Evolutionary conservation across 2,888 invertebrate species (phyloP), one percentile per base, ranked within the genome.

Genomic region (Drosophila paranaensis): DNA sequence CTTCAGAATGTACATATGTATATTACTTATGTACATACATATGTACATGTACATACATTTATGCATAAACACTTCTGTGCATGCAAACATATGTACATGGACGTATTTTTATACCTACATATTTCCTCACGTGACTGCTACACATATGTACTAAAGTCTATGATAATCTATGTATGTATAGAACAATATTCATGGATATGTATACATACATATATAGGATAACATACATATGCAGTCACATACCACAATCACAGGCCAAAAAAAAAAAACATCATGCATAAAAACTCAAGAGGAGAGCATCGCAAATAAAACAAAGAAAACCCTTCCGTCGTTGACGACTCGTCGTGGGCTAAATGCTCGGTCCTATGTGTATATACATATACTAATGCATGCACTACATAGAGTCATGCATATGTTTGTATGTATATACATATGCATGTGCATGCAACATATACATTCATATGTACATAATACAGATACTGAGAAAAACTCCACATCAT

Each of bases 291-390:
- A 71, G 77, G 77, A 73, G 81, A 74, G 71, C 67, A 74, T 81
- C 63, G 62, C 79, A 77, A 77, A 77, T 79, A 77, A 77, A 75
- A 79, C 76, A 77, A 77, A 77, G 79, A 71, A 75, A 70, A 69
- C 64, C 79, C 76, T 70, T 69, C 61, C 79, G 55, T 74, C 66
- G 78, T 74, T 78, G 69, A 69, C 78, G 76, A 69, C 70, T 70
- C 60, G 70, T 55, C 70, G 45, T 33, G 30, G 30, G 45, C 76
- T 77, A 77, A 77, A 69, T 74, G 78, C 66, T 75, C 57, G 39
- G 43, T 13, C 46, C 39, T 40, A 50, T 60, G 43, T 16, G 37
- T 57, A 48, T 51, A 51, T 46, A 40, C 25, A 63, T 14, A 37
- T 14, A 25, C 50, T 35, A 78, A 51, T 46, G 35, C 25, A 63